Base-by-base conservation (phyloP, 1,140 invertebrate genomes). In the Galleria mellonella region DNA sequence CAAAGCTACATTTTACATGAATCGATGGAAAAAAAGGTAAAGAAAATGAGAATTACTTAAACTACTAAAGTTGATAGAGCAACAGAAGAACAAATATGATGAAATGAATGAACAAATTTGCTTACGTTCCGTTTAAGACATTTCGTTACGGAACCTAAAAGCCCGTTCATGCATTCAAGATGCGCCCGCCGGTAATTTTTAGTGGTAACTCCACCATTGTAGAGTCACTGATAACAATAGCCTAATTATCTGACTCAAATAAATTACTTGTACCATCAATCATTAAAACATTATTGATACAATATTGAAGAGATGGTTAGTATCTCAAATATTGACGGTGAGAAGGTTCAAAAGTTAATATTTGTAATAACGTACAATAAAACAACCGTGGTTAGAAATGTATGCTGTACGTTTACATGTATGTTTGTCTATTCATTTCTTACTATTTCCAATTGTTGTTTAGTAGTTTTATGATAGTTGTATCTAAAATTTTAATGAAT, bases 171-270 rank as follows among this genome's bases (percentile, higher is more conserved):
- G 0, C 33, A 13, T 8, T n/a, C 15, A 13, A 17, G 14, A 37
- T 17, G 35, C 35, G 15, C 35, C 35, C 7, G 35, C 9, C 23
- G 31, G 50, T 49, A 66, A 71, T 67, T 60, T 60, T 60, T 67
- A 51, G 41, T 41, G 51, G 65, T 68, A 71, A 67, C 60, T 59
- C 55, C 53, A 37, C 43, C 45, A 67, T 70, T 51, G 58, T 55
- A 65, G 49, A 47, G 38, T 35, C 55, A 49, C 47, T 43, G 35
- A 53, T 42, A 71, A 78, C 73, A 82, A 78, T 77, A 65, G 62
- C 37, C 51, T 70, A 75, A 78, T 82, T 77, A 71, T 58, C 55
- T 44, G 47, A 29, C 42, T 55, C 50, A 36, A 51, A 55, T 62
- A 65, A 62, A 63, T 66, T 55, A 66, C 62, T 28, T 10, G 23